These are phyloP conservation scores for Drosophila pectinifera DNA, from an alignment of 1,140 invertebrate genomes.

Conservation along the genomic window DNA sequence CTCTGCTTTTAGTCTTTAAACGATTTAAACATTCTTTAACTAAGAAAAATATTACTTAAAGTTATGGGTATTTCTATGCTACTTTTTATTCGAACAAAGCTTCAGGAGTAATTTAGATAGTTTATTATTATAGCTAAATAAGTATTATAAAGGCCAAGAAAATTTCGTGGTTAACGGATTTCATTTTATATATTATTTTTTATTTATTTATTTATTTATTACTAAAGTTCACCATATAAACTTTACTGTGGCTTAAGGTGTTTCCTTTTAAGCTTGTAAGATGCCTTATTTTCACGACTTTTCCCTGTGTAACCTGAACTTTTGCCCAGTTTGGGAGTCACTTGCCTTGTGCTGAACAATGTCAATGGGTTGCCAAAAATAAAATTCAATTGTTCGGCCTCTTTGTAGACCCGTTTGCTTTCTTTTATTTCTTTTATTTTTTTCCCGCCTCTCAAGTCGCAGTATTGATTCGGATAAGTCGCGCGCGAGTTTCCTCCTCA, in stretches of 20 bases:
- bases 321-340: conserved; percentile 33
- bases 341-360: conserved; percentile 34
- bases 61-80: not conserved
- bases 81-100: too few relatives aligned
- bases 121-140: too few relatives aligned
- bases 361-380: conserved; percentile 58
- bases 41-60: not conserved
- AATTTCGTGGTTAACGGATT: too few relatives aligned
- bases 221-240: not conserved
- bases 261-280: conserved; percentile 9
- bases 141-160: too few relatives aligned
- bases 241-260: not conserved
- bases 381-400: conserved; percentile 46
- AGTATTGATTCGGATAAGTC: conserved; percentile 54
- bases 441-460: conserved; percentile 24
- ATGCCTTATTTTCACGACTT: not conserved
- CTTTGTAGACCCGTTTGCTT: conserved; percentile 21
- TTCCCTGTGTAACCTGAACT: not conserved
- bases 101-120: too few relatives aligned
- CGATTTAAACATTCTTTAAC: not conserved
- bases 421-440: conserved; percentile 19
- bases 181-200: too few relatives aligned
- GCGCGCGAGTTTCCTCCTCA: conserved; percentile 59
- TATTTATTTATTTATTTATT: too few relatives aligned
- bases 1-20: not conserved